phyloP scores from a whole-genome alignment of 2,797 vertebrate species.

The Sphenopsis melanotis region DNA sequence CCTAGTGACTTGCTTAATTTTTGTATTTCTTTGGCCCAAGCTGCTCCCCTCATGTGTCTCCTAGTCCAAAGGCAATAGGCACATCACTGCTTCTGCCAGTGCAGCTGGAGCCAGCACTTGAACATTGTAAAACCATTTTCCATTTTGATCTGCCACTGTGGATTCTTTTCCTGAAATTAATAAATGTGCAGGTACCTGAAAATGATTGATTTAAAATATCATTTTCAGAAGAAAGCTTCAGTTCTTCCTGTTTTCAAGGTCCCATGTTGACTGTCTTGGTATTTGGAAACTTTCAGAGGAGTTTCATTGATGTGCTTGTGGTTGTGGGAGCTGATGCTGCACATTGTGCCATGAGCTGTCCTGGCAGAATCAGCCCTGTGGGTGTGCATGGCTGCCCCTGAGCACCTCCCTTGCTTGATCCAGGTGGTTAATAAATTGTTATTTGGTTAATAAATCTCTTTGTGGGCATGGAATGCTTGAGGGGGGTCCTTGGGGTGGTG shows the following conservation, averaged over 20 bases:
- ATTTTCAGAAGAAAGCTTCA: not conserved
- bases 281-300: not conserved
- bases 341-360: fast-evolving
- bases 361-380: fast-evolving
- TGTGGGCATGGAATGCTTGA: fast-evolving
- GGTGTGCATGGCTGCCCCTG: fast-evolving
- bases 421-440: too few relatives aligned
- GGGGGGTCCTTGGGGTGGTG: fast-evolving
- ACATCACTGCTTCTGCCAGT: fast-evolving
- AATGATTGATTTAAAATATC: not conserved
- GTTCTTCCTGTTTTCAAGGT: not conserved
- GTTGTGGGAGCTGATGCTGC: not conserved
- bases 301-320: fast-evolving
- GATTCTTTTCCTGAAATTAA: not conserved
- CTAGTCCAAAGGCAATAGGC: not conserved
- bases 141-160: not conserved
- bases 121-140: fast-evolving
- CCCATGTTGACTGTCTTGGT: fast-evolving
- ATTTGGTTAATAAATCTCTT: not conserved
- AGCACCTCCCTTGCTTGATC: not conserved
- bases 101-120: not conserved
- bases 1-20: not conserved
- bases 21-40: not conserved
- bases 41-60: not conserved
- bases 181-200: not conserved